A percentile compares a stretch with the other conserved stretches of the same genome.
Evolutionary conservation across 2,888 invertebrate species (phyloP).

Genomic region (Neria commutata): DNA sequence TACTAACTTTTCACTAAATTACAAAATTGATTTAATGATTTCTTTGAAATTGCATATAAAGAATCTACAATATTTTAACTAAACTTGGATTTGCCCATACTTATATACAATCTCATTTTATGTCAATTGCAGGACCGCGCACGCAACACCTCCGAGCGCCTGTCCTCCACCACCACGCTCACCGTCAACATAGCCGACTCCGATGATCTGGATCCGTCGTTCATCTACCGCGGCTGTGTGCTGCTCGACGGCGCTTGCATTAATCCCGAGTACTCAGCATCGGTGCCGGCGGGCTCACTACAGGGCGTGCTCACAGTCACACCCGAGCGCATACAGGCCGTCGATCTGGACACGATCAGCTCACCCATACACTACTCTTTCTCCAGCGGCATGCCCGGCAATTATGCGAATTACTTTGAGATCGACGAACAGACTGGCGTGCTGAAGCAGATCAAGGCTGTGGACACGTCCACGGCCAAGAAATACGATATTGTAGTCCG

Average conservation of each 20-base stretch:
- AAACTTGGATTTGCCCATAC: too few species aligned
- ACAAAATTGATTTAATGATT: too few species aligned
- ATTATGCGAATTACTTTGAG: conserved; percentile 80
- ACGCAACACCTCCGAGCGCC: conserved; percentile 74
- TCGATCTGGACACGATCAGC: conserved; percentile 88
- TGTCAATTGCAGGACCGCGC: conserved; percentile 96
- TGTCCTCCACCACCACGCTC: conserved; percentile 83
- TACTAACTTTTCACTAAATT: too few species aligned
- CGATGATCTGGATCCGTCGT: conserved; percentile 90
- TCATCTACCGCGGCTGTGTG: conserved; percentile 86
- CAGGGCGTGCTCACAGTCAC: conserved; percentile 82
- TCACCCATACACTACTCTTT: conserved; percentile 83
- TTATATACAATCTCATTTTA: too few species aligned
- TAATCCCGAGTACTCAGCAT: conserved; percentile 84
- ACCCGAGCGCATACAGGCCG: conserved; percentile 88
- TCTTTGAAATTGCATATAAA: too few species aligned
- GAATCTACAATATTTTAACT: too few species aligned
- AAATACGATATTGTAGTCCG: conserved; percentile 82
- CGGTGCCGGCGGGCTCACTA: conserved; percentile 77
- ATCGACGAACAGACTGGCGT: conserved; percentile 82
- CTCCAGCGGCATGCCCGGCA: conserved; percentile 78
- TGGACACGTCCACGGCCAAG: conserved; percentile 80
- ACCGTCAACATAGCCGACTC: conserved; percentile 86
- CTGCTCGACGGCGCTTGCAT: conserved; percentile 82
- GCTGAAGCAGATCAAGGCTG: conserved; percentile 79